Evolutionary conservation across 2,888 invertebrate species (phyloP), one percentile per base, ranked within the genome.

Genomic region (Papilio demoleus): DNA sequence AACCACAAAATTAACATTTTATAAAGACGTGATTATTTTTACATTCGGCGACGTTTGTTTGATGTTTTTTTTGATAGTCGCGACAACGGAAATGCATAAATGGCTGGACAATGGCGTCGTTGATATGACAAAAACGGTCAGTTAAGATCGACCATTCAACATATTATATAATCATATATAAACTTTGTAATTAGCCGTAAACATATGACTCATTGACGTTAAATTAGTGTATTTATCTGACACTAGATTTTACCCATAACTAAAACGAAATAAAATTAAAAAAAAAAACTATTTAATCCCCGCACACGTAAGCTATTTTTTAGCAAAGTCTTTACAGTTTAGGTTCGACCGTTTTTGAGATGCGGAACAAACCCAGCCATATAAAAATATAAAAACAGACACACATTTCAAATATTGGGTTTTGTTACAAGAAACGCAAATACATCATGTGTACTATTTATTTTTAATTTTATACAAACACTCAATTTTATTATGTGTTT

Each of bases 11-110:
- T 17, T 31, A 50, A 0, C 24, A 31, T 53, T 53, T 31, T n/a
- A 11, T 40, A 19, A 24, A 61, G 40, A 14, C 17, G n/a, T 45
- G 27, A 56, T 24, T n/a, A 24, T 53, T 31, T 53, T 45, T 40
- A 19, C 58, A 61, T 70, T 53, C 60, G 22, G 47, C 70, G 50
- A 70, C 68, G 61, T 72, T 77, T 77, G 72, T 77, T 79, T 81
- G 75, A 78, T 65, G 78, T 79, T 84, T 85, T 24, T 31, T 83
- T 85, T 45, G 47, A 64, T 59, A 80, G 77, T 78, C 72, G 70
- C 59, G 77, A 78, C 79, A 78, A 73, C 86, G 88, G 88, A 88
- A 85, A 83, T 84, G 79, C 86, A 82, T 80, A 86, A 81, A 81
- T 70, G 81, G 83, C 73, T 75, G 86, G 87, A 88, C 88, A 89